Evolutionary conservation across 2,888 invertebrate genomes (phyloP).

Genomic region (Entomobrya proxima): DNA sequence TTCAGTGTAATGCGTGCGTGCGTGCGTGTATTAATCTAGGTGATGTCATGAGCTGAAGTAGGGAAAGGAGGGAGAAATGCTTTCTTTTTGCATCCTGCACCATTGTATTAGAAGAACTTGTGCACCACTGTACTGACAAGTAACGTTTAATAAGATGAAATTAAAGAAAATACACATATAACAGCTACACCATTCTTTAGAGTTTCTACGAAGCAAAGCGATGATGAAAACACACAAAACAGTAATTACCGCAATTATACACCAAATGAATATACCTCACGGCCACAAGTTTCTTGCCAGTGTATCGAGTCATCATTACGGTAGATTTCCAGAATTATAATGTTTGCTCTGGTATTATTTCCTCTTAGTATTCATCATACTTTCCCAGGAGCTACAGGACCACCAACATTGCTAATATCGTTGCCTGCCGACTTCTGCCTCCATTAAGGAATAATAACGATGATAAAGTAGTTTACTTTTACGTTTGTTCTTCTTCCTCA

Average conservation of each 20-base stretch:
- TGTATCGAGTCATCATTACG: neutral
- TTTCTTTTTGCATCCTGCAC: no score
- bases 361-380: neutral
- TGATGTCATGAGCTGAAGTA: no score
- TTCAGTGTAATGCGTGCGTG: neutral
- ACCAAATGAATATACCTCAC: neutral
- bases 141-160: no score
- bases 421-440: conserved; percentile 27
- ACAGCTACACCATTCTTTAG: neutral
- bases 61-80: no score
- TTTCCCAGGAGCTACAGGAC: neutral
- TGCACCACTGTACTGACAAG: no score
- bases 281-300: no score
- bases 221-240: neutral
- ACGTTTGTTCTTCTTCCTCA: conserved; percentile 9
- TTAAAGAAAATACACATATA: no score
- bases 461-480: conserved; percentile 48
- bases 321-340: neutral
- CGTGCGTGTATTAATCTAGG: no score
- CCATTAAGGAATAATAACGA: conserved; percentile 38
- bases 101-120: no score
- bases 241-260: conserved; percentile 36
- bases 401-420: conserved; percentile 29
- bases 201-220: neutral
- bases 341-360: neutral